Base-by-base conservation (phyloP, 2,888 invertebrate species). In the Apotomis capreana region DNA sequence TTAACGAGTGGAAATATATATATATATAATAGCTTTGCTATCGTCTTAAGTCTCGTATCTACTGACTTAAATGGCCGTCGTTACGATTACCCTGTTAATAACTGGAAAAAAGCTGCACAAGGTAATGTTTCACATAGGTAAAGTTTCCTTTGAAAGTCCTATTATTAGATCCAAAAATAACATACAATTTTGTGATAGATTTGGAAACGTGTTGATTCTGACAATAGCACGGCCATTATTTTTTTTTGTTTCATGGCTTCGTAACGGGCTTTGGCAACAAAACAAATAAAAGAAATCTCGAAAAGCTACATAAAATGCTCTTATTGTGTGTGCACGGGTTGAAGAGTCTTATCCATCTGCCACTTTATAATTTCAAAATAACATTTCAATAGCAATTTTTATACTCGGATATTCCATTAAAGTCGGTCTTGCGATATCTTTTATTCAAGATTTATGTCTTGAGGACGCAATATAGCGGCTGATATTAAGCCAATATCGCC, bases 401-500 rank as follows among this genome's bases (percentile, higher is more conserved):
- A 61, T 71, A 36, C 67, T 57, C 54, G 37, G 68, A 62, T 68
- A 68, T 68, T 63, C 68, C 68, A 72, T 72, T 72, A 72, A 63
- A 68, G 59, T 58, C 37, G 36, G 26, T 49, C 62, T 69, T 51
- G 62, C 68, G 55, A 57, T 57, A 72, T 72, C 72, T 72, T 72
- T 72, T 72, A 72, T 72, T 72, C 72, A 72, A 26, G 68, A 68
- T 68, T 68, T 63, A 63, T 52, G 72, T 40, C 46, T 55, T 52
- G 64, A 68, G 44, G n/a, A 13, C 40, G 51, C 72, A 49, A 44
- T 68, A 73, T 73, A 52, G 65, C 52, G 64, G 46, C 59, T 67
- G 69, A 73, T 73, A 73, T 73, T 60, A 55, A 26, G 73, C 59
- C 73, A 73, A 73, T 73, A 73, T 69, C 36, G 36, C 36, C 44